Evolutionary conservation across 37 sponge, comb jelly and placozoan species (phyloP), one percentile per base, ranked within the genome.

Genomic region (Eunapius fragilis): DNA sequence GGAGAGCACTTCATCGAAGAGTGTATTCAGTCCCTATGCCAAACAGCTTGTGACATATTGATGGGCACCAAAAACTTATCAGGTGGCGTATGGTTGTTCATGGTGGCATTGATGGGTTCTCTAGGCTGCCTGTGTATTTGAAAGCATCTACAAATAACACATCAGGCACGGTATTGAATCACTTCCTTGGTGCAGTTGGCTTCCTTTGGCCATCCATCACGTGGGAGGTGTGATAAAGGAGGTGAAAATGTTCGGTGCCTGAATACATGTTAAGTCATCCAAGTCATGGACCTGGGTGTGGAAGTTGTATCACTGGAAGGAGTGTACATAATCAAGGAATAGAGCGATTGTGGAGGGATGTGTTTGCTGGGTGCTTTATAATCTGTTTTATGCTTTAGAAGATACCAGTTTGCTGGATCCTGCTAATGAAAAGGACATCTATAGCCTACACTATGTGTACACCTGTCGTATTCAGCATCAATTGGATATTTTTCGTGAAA

Each of bases 71-170:
- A 48, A 84, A 37, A 14, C 67, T 84, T 6, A 68, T 87, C 67
- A 7, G 58, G 19, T 58, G 90, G 90, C 72, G 86, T 45, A 69
- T 90, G 27, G 86, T 90, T 24, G 69, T 85, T 68, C 90, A 85
- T 90, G 90, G 86, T 27, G 81, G 90, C 68, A 79, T 90, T 28
- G 90, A 90, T 36, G 90, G 90, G 2, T 90, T 72, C 35, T 90
- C 90, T 23, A 45, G 86, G 32, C 33, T 86, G 22, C 14, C 22
- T 17, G 86, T 90, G 19, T 90, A 79, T 68, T 74, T 90, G 12
- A 67, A 68, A 70, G 84, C 80, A 27, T 80, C 86, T 23, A 72
- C 80, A 47, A 80, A 85, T 70, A 90, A 90, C 72, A 13, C 58
- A 2, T 58, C 58, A 19, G 19, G 22, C 14, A 58, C 58, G 6